phyloP scores from a whole-genome alignment of 30 jellyfish, hydroid and myxozoan genomes.

The Haliclystus octoradiatus region DNA sequence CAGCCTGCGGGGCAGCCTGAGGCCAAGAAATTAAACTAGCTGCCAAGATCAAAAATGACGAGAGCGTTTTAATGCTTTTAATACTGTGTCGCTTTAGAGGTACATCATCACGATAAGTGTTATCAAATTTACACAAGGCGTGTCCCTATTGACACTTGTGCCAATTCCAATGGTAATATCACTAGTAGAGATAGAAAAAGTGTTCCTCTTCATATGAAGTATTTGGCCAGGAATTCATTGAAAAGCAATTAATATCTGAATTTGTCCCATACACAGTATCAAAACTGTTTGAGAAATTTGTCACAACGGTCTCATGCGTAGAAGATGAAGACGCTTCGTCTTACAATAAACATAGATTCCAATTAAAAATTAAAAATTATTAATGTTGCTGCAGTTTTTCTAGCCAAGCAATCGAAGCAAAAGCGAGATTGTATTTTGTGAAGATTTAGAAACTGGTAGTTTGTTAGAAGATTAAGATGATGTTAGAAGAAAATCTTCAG shows the following conservation, averaged over 20 bases:
- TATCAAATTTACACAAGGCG: slow-evolving; percentile 6
- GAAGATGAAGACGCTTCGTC: slow-evolving; percentile 12
- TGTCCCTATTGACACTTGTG: too few species aligned
- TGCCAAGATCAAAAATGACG: slow-evolving; percentile 25
- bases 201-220: slow-evolving; percentile 10
- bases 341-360: slow-evolving; percentile 2
- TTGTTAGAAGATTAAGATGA: slow-evolving; percentile 8
- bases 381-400: slow-evolving; percentile 15
- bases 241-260: background rate
- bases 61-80: slow-evolving; percentile 11
- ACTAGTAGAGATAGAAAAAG: too few species aligned
- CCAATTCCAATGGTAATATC: too few species aligned
- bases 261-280: background rate
- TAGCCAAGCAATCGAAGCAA: slow-evolving; percentile 8
- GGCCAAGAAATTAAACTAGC: too few species aligned
- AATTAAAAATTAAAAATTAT: slow-evolving; percentile 6
- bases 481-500: too few species aligned
- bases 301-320: slow-evolving; percentile 15
- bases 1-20: too few species aligned
- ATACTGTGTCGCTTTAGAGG: slow-evolving; percentile 36
- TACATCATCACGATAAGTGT: slow-evolving; percentile 23
- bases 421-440: slow-evolving; percentile 8
- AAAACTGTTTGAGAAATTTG: slow-evolving; percentile 2
- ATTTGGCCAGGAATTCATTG: slow-evolving; percentile 11
- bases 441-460: slow-evolving; percentile 14